Conservation (phyloP, 2,888 invertebrate genomes). For the Andricus curvator region DNA sequence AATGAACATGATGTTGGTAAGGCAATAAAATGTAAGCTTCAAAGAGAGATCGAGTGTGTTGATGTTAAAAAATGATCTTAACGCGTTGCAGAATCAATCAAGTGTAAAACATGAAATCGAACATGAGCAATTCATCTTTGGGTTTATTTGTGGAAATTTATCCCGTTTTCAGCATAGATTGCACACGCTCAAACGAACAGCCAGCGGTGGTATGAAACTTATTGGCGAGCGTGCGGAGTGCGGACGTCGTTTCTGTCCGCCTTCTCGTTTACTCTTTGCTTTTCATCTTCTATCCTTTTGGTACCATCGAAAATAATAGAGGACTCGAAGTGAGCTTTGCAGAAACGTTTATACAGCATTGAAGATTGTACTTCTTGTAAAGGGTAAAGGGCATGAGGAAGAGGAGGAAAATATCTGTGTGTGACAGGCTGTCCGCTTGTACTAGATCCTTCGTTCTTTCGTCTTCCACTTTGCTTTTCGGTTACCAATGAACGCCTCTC, state of each 20-base stretch:
- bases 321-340: background rate
- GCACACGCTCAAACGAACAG: constrained; percentile 12
- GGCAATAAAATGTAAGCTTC: background rate
- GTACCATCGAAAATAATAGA: constrained; percentile 6
- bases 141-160: constrained; percentile 22
- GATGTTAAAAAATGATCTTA: background rate
- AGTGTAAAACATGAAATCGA: constrained; percentile 11
- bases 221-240: constrained; percentile 14
- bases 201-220: constrained; percentile 9
- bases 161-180: background rate
- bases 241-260: background rate
- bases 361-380: background rate
- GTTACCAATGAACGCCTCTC: background rate
- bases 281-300: constrained; percentile 29
- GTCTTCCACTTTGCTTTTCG: constrained; percentile 39
- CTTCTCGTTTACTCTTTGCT: constrained; percentile 2
- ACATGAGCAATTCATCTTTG: constrained; percentile 10
- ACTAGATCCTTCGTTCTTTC: constrained; percentile 22
- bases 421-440: background rate
- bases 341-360: background rate
- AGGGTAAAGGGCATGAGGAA: background rate
- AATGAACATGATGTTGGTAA: background rate
- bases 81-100: constrained; percentile 1
- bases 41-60: background rate
- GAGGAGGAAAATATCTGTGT: constrained; percentile 9